Base-by-base conservation (phyloP, 2,888 invertebrate genomes). In the Drosophila picticornis region DNA sequence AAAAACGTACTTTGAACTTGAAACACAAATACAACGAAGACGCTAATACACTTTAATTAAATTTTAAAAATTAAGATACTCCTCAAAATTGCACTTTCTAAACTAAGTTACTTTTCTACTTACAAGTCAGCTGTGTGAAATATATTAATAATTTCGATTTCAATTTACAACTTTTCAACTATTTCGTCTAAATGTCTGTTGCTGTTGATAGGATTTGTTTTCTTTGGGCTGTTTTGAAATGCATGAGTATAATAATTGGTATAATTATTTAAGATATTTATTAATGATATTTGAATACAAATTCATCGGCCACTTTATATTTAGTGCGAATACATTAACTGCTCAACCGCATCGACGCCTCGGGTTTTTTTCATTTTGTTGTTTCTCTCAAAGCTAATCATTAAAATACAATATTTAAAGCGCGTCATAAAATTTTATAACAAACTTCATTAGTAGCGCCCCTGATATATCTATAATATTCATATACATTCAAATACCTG, bases 381-480 rank as follows among this genome's bases (percentile, higher is more conserved):
- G 13, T 46, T 22, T 22, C 4, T 13, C 2, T 22, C 4, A n/a
- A 31, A 61, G 68, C 76, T 62, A 80, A 78, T 86, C 90, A 92
- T 91, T 92, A 88, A 89, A 89, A 83, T 89, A 84, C 86, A 84
- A 90, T 89, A 91, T 89, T 92, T 91, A 86, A 85, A 83, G 81
- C 84, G 77, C 68, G 66, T 73, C 75, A 79, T 86, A 83, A 86
- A 90, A 88, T 78, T 77, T 77, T 82, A 90, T 91, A 91, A 90
- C 91, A 88, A 84, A 90, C 86, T 91, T 90, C 86, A 90, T 88
- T 88, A 88, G 90, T 77, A 67, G 76, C 62, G 76, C 72, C 70
- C 69, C 62, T 59, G 55, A 69, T 73, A 52, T 52, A 64, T 53
- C 46, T 16, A 16, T 32, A 25, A 56, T 10, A 46, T 4, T 40